Percentiles rank a stretch among this genome's conserved stretches.
These are phyloP conservation scores for Platycheirus rosarum DNA, from an alignment of 2,888 invertebrate genomes.

Conservation along the genomic window DNA sequence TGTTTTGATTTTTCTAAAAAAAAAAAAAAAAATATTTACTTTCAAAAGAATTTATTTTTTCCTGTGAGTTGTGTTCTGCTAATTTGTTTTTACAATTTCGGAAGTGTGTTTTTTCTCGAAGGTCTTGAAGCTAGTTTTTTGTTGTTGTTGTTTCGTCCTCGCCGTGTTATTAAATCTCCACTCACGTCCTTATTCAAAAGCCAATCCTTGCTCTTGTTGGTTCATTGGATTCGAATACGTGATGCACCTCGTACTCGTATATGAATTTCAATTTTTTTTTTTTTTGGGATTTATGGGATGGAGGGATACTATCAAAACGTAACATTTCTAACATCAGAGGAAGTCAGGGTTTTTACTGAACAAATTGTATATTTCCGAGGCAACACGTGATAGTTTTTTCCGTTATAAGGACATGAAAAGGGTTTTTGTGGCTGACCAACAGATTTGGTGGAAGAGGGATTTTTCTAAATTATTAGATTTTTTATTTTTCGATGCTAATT, in stretches of 20 bases:
- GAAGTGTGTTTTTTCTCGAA: background rate
- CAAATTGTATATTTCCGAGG: slow-evolving; percentile 17
- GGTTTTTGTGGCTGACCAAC: no score
- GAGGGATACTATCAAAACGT: slow-evolving; percentile 25
- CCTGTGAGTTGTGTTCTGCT: background rate
- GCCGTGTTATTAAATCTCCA: slow-evolving; percentile 5
- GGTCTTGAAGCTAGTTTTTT: background rate
- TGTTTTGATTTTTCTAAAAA: no score
- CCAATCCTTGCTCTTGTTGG: slow-evolving; percentile 44
- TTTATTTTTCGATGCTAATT: no score
- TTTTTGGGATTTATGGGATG: slow-evolving; percentile 1
- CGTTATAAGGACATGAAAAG: no score
- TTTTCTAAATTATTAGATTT: no score
- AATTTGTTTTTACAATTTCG: slow-evolving; percentile 2
- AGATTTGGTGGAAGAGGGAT: no score
- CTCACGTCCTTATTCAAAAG: slow-evolving; percentile 44
- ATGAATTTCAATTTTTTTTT: slow-evolving; percentile 25
- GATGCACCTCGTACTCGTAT: slow-evolving; percentile 37
- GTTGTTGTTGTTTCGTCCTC: no score
- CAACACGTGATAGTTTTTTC: slow-evolving; percentile 23
- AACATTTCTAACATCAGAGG: slow-evolving; percentile 23
- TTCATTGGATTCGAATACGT: slow-evolving; percentile 62
- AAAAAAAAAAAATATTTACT: background rate
- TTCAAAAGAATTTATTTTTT: background rate
- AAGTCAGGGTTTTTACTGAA: slow-evolving; percentile 28